Conservation (phyloP, 2,888 invertebrate species). For the Dicranocentrus wangi region DNA sequence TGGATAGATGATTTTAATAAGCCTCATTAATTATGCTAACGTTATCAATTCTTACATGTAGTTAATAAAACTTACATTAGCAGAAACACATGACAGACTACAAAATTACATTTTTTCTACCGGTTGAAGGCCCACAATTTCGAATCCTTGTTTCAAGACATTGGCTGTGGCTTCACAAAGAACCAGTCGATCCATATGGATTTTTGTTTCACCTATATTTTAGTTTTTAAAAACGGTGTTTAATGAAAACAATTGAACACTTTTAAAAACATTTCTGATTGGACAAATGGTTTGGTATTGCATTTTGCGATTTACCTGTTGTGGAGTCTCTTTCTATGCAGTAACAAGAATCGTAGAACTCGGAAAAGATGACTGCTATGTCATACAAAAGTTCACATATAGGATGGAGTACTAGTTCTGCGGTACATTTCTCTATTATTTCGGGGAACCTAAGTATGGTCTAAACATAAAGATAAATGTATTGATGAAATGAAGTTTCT, state of each 20-base stretch:
- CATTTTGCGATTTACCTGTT: conserved; percentile 76
- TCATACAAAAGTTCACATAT: conserved; percentile 98
- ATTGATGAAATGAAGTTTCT: not conserved
- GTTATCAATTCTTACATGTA: too few species aligned
- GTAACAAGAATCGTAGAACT: conserved; percentile 98
- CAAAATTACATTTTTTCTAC: conserved; percentile 88
- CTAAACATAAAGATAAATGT: conserved; percentile 71
- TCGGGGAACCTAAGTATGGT: conserved; percentile 90
- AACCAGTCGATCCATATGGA: conserved; percentile 90
- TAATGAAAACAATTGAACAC: too few species aligned
- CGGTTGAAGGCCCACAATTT: conserved; percentile 92
- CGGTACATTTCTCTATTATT: conserved; percentile 85
- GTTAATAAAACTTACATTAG: too few species aligned
- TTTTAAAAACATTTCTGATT: too few species aligned
- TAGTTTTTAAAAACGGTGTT: too few species aligned
- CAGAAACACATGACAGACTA: not conserved
- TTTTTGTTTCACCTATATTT: conserved; percentile 84
- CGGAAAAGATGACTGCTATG: conserved; percentile 91
- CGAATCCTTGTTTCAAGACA: conserved; percentile 89
- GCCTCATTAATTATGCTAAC: too few species aligned
- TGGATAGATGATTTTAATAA: too few species aligned
- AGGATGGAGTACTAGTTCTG: conserved; percentile 87
- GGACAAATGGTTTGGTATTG: too few species aligned
- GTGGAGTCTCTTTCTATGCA: conserved; percentile 92
- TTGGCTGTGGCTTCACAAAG: conserved; percentile 93